Conservation (phyloP, 2,113 vertebrate genomes). For the Pandion haliaetus region DNA sequence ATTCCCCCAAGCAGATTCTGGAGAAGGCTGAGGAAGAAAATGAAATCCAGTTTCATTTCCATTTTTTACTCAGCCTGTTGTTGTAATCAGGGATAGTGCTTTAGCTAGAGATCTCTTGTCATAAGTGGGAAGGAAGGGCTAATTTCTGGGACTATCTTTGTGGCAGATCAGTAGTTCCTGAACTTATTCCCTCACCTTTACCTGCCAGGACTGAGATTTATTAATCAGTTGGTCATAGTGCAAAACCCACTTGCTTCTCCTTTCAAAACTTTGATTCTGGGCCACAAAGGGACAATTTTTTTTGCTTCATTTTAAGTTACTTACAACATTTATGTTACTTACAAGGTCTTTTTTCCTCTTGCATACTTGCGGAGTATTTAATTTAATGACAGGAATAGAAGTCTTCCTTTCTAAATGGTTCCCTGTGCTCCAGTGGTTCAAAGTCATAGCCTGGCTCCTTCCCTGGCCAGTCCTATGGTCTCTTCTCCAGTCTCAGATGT, state of each 20-base stretch:
- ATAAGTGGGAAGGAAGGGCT: background rate
- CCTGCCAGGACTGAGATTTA: background rate
- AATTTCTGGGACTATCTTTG: background rate
- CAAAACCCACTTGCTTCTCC: background rate
- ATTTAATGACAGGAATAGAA: background rate
- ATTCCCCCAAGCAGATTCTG: background rate
- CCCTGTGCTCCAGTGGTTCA: background rate
- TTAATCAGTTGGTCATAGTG: background rate
- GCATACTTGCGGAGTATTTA: background rate
- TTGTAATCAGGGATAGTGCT: background rate
- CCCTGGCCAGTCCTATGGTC: background rate
- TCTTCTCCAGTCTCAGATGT: background rate
- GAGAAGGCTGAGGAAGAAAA: background rate
- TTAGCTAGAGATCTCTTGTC: background rate
- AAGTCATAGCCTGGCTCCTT: background rate
- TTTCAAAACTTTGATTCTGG: background rate
- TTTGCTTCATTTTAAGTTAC: background rate
- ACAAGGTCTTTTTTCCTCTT: background rate
- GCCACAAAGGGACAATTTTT: background rate
- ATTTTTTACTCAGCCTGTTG: background rate
- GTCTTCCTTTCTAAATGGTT: background rate
- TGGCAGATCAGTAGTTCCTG: background rate
- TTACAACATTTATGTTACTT: background rate
- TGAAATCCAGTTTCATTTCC: background rate
- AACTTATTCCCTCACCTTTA: background rate